These are phyloP conservation scores for Anguilla japonica DNA, from an alignment of 2,113 vertebrate species.

Conservation along the genomic window DNA sequence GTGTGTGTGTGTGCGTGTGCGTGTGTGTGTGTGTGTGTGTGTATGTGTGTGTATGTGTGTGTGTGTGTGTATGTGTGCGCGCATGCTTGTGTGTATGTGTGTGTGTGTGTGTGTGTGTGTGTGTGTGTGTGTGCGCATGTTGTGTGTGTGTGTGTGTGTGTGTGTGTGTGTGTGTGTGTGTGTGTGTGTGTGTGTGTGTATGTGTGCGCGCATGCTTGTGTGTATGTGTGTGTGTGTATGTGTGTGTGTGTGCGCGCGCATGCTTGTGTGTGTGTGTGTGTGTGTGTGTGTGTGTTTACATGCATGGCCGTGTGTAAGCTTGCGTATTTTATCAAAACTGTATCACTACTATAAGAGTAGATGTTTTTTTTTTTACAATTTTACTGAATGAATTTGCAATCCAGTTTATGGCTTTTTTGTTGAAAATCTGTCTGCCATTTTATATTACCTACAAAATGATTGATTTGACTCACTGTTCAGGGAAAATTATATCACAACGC, in stretches of 20 bases:
- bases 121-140: too few relatives aligned
- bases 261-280: constrained; percentile 21
- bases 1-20: too few relatives aligned
- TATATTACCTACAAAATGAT: neutral
- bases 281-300: neutral
- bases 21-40: constrained; percentile 35
- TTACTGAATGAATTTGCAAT: neutral
- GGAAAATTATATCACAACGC: neutral
- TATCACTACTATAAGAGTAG: neutral
- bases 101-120: neutral
- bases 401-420: neutral
- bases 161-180: constrained; percentile 27
- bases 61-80: constrained; percentile 15
- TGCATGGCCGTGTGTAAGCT: neutral
- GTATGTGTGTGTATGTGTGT: constrained; percentile 27
- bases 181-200: constrained; percentile 22
- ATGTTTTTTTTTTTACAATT: neutral
- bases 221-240: neutral
- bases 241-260: neutral
- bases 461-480: neutral
- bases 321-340: neutral
- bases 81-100: neutral
- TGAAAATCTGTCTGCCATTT: neutral
- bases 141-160: constrained; percentile 35
- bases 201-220: neutral